Evolutionary conservation across 2,113 vertebrate genomes (phyloP).

Genomic region (Sphyrna mokarran): DNA sequence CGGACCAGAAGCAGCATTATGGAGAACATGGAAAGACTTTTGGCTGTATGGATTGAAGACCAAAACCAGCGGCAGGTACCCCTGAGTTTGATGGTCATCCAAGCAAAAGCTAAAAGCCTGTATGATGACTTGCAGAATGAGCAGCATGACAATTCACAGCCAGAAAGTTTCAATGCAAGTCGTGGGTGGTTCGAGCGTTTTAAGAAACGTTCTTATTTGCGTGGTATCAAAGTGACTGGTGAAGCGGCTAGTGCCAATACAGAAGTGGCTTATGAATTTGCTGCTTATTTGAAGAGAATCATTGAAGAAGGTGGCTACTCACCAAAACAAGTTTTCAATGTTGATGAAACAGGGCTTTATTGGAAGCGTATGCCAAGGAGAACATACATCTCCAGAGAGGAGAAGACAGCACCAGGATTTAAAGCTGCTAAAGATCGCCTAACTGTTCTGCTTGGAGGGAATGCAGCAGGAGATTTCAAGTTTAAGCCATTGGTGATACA

Average conservation of each 20-base stretch:
- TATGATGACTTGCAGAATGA: background rate
- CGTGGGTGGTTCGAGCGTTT: background rate
- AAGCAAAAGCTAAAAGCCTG: background rate
- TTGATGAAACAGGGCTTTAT: constrained; percentile 34
- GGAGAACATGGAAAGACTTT: constrained; percentile 36
- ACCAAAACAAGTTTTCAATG: constrained; percentile 26
- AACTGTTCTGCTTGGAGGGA: background rate
- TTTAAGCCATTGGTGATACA: background rate
- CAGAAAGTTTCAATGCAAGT: background rate
- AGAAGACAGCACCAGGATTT: background rate
- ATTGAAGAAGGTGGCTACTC: constrained; percentile 18
- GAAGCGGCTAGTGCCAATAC: background rate
- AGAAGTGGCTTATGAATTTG: constrained; percentile 15
- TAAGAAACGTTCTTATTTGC: background rate
- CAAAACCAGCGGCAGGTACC: background rate
- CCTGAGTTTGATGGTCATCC: background rate
- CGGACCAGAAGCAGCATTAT: constrained; percentile 32
- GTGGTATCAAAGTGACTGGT: background rate
- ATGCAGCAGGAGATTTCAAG: background rate
- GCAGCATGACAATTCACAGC: background rate
- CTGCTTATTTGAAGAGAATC: constrained; percentile 21
- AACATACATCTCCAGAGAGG: background rate
- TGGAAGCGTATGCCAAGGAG: background rate
- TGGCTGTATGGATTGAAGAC: background rate
- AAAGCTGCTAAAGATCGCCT: background rate